Percentiles rank a stretch among this genome's conserved stretches.
Conservation (phyloP, 2,888 invertebrate species). For the Agrotis clavis region DNA sequence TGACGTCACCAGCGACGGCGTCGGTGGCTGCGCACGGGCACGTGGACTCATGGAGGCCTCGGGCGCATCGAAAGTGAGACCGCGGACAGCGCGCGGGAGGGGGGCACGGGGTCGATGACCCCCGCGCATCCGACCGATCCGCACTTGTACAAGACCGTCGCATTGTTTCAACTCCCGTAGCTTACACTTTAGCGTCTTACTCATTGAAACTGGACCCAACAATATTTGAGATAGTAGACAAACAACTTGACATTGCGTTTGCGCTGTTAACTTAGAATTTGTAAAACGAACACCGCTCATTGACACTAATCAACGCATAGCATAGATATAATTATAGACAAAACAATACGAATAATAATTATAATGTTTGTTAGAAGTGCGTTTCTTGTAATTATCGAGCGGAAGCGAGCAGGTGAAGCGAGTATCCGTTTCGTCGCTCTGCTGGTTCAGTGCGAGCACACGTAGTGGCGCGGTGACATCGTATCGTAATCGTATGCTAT, state of each 20-base stretch:
- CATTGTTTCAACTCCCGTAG: constrained; percentile 86
- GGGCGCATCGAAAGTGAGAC: constrained; percentile 90
- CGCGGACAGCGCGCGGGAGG: constrained; percentile 75
- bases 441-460: constrained; percentile 66
- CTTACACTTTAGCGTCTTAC: constrained; percentile 73
- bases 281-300: constrained; percentile 11
- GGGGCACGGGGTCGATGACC: constrained; percentile 83
- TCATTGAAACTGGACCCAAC: constrained; percentile 72
- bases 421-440: constrained; percentile 82
- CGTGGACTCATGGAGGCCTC: constrained; percentile 86
- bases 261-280: constrained; percentile 51
- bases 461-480: constrained; percentile 71
- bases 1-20: constrained; percentile 85
- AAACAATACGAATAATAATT: constrained; percentile 45
- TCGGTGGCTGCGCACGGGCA: constrained; percentile 83
- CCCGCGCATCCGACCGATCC: constrained; percentile 88
- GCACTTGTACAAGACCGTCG: constrained; percentile 87
- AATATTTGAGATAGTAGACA: constrained; percentile 66
- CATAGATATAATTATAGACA: constrained; percentile 11
- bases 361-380: constrained; percentile 63
- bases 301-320: constrained; percentile 35
- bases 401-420: constrained; percentile 88
- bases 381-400: constrained; percentile 85
- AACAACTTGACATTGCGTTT: constrained; percentile 60
- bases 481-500: constrained; percentile 67